Conservation (phyloP, 2,113 vertebrate species). For the Empidonax alnorum region DNA sequence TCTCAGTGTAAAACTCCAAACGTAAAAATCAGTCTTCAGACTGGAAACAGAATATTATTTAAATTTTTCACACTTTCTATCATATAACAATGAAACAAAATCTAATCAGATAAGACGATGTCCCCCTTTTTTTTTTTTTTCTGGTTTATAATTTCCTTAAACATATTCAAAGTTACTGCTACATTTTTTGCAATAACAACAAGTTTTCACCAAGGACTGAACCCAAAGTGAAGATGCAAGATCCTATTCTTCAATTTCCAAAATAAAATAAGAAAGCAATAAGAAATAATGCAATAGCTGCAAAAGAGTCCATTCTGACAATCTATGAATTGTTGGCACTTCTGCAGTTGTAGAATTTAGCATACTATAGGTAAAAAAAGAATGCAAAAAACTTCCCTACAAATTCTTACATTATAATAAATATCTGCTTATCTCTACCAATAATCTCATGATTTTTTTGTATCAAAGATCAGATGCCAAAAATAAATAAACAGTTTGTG, state of each 20-base stretch:
- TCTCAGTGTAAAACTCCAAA: not conserved
- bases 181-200: not conserved
- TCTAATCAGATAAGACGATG: not conserved
- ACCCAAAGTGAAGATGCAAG: not conserved
- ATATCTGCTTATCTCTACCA: not conserved
- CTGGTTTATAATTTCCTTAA: not conserved
- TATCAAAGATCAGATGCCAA: not conserved
- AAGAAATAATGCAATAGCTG: not conserved
- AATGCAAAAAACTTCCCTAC: not conserved
- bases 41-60: not conserved
- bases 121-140: not conserved
- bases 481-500: not conserved
- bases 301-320: not conserved
- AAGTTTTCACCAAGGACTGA: not conserved
- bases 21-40: not conserved
- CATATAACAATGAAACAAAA: not conserved
- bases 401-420: not conserved
- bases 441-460: not conserved
- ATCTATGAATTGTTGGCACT: not conserved
- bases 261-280: not conserved
- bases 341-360: not conserved
- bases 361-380: not conserved
- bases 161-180: not conserved
- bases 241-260: not conserved
- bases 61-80: not conserved